These are phyloP conservation scores for Nemopilema nomurai DNA, from an alignment of 30 jellyfish, hydroid and myxozoan genomes.

Conservation along the genomic window DNA sequence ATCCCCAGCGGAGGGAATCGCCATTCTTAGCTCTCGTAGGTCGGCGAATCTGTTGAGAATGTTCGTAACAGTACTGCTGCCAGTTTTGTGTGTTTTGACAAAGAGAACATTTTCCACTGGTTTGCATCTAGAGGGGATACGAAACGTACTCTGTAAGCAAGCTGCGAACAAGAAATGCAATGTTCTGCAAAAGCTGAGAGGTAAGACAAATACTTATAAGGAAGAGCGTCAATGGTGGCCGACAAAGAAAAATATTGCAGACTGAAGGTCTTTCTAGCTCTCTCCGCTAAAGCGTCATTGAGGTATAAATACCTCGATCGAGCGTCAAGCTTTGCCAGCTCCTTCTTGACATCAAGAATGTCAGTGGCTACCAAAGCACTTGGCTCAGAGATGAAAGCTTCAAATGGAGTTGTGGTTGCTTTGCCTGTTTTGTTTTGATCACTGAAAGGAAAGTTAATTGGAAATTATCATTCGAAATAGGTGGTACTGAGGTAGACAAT, in stretches of 20 bases:
- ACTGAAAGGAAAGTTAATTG: not conserved
- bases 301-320: conserved; percentile 16
- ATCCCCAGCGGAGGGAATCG: conserved; percentile 81
- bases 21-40: conserved; percentile 80
- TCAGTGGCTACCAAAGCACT: not conserved
- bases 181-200: not conserved
- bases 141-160: not conserved
- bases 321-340: conserved; percentile 17
- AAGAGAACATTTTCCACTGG: conserved; percentile 71
- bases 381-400: not conserved
- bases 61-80: conserved; percentile 94
- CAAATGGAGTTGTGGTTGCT: not conserved
- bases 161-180: not conserved
- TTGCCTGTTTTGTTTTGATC: not conserved
- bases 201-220: not conserved
- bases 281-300: too few species aligned
- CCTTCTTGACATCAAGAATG: conserved; percentile 30
- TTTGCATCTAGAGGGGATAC: conserved; percentile 56
- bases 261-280: too few species aligned
- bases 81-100: conserved; percentile 94
- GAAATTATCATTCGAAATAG: not conserved
- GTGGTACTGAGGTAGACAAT: not conserved
- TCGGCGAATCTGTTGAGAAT: conserved; percentile 93
- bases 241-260: too few species aligned
- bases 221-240: too few species aligned